Percentiles rank a stretch among this genome's conserved stretches.
phyloP scores from a whole-genome alignment of 2,113 vertebrate species.

The Mirza zaza region DNA sequence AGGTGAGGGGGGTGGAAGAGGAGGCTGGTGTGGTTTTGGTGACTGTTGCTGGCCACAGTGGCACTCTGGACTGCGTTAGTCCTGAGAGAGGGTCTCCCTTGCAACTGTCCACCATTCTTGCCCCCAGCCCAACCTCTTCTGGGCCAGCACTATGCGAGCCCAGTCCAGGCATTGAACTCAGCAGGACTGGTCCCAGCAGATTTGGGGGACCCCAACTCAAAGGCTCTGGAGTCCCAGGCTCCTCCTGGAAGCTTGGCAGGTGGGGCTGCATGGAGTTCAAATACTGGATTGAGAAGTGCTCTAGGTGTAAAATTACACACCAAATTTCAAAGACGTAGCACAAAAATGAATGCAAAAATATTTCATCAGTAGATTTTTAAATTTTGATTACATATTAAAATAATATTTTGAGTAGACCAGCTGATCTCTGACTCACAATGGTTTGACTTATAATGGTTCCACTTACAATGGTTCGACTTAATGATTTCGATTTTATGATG shows the following conservation, averaged over 20 bases:
- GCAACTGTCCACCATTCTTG: background rate
- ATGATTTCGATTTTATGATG: background rate
- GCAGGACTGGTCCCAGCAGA: background rate
- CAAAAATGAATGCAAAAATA: background rate
- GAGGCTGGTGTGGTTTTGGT: fast-evolving
- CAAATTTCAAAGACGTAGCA: background rate
- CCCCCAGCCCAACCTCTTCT: background rate
- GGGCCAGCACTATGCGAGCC: background rate
- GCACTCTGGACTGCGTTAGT: too few species aligned
- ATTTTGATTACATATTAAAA: background rate
- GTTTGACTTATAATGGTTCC: background rate
- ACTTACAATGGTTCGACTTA: background rate
- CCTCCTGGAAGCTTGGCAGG: background rate
- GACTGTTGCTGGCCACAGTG: fast-evolving
- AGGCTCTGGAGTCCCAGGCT: background rate
- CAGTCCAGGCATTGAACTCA: background rate
- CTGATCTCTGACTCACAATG: background rate
- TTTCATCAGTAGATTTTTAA: constrained; percentile 22
- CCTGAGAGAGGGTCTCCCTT: background rate
- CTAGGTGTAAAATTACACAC: background rate
- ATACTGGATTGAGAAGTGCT: background rate
- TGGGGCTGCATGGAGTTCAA: background rate
- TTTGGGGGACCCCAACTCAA: background rate
- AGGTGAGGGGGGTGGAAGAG: background rate
- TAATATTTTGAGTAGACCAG: background rate